phyloP scores from a whole-genome alignment of 2,113 vertebrate species.

The Triplophysa tibetana region DNA sequence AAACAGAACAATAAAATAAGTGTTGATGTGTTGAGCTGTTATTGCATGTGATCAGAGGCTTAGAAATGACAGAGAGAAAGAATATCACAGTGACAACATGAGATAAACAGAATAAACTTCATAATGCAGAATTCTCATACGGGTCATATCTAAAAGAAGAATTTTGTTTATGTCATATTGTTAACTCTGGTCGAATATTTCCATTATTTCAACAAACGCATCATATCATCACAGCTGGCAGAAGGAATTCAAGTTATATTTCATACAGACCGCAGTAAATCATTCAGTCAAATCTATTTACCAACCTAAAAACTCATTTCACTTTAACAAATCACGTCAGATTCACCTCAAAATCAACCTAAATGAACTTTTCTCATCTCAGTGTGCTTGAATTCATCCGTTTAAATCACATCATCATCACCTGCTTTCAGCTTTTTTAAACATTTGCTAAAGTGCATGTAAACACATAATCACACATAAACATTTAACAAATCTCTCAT shows the following conservation, averaged over 20 bases:
- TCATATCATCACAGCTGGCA: neutral
- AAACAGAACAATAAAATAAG: neutral
- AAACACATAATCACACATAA: neutral
- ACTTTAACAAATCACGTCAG: too few relatives aligned
- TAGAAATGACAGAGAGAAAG: neutral
- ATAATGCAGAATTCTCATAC: neutral
- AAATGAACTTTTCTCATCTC: neutral
- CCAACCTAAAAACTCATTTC: too few relatives aligned
- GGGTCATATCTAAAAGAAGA: neutral
- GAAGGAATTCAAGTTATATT: neutral
- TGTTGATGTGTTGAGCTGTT: constrained; percentile 20
- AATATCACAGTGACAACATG: neutral
- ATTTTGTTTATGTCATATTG: neutral
- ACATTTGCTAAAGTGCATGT: neutral
- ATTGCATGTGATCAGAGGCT: constrained; percentile 22
- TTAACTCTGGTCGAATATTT: constrained; percentile 16
- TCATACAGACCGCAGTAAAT: neutral
- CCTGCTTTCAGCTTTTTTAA: neutral
- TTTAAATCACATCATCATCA: neutral
- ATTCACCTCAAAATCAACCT: too few relatives aligned
- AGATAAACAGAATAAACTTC: neutral
- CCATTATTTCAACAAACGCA: neutral
- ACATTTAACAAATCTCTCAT: neutral
- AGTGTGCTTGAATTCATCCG: neutral
- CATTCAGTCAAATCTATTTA: too few relatives aligned